Conservation (phyloP, 2,888 invertebrate genomes). For the Caenorhabditis wallacei region DNA sequence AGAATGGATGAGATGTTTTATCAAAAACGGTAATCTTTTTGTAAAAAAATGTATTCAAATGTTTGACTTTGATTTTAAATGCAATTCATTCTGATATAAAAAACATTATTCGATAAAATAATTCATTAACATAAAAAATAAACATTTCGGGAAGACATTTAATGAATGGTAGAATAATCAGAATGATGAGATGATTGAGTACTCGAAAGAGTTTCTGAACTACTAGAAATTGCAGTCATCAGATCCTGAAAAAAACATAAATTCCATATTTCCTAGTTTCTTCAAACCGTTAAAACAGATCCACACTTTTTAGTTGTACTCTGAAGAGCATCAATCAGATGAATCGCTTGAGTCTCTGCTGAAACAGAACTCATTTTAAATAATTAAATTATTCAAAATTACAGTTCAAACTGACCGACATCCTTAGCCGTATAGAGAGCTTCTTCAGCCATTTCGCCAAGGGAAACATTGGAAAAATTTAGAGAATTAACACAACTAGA, state of each 20-base stretch:
- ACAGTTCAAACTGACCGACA: conserved; percentile 2
- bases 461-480: conserved; percentile 32
- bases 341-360: conserved; percentile 15
- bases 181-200: conserved; percentile 42
- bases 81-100: too few relatives aligned
- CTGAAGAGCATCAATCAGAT: conserved; percentile 32
- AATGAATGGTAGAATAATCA: conserved; percentile 6
- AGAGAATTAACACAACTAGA: neutral
- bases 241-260: conserved; percentile 43
- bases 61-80: too few relatives aligned
- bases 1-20: too few relatives aligned
- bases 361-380: conserved; percentile 1
- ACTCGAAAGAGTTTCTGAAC: conserved; percentile 43
- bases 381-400: neutral
- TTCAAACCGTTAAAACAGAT: conserved; percentile 21
- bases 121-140: neutral
- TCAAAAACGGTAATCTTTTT: too few relatives aligned
- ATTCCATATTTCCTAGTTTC: neutral
- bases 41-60: too few relatives aligned
- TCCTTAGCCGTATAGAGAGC: conserved; percentile 54
- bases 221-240: conserved; percentile 41
- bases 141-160: neutral
- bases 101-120: neutral
- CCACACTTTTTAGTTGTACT: conserved; percentile 45
- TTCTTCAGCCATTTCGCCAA: conserved; percentile 31